Evolutionary conservation across 2,797 vertebrate species (phyloP), one percentile per base, ranked within the genome.

Genomic region (Knipowitschia caucasica): DNA sequence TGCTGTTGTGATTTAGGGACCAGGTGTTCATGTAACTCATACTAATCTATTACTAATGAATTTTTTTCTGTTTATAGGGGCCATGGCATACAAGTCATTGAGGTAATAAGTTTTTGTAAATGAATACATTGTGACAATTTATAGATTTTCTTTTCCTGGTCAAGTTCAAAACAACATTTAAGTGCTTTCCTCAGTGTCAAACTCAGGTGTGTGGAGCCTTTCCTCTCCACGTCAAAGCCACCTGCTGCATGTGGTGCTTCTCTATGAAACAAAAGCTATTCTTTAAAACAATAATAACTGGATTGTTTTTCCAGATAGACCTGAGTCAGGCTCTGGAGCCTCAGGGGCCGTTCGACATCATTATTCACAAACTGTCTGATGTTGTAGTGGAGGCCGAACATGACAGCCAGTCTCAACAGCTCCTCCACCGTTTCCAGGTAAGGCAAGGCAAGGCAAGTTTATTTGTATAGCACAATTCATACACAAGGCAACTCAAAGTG

Each of bases 341-440:
- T 3, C 91, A 91, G 71, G 89, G 91, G 36, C 89, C 90, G 2
- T 91, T 91, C 17, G 64, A 89, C 14, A 39, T 90, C 50, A 91
- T 91, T 4, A 59, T 91, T 14, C 90, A 91, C 78, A 92, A 92
- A 62, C 80, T 91, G 23, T 91, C 90, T 14, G 91, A 91, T 4
- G 78, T 91, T 53, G 84, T 91, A 1, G 82, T 91, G 27, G 88
- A 91, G 50, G 87, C 89, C 0, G 83, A 87, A 56, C 79, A 86
- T 0, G 71, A 90, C 68, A 80, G 73, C 56, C 77, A 83, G 27
- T 86, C 89, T 0, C 82, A 85, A 59, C 78, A 82, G 65, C 82
- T 89, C 30, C 82, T 91, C 2, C 59, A 56, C 46, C 84, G 82
- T 65, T 89, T 92, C 54, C 83, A 91, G 84, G 91, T 83, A 15